These are phyloP conservation scores for Eretmochelys imbricata DNA, from an alignment of 2,113 vertebrate species.

Conservation along the genomic window DNA sequence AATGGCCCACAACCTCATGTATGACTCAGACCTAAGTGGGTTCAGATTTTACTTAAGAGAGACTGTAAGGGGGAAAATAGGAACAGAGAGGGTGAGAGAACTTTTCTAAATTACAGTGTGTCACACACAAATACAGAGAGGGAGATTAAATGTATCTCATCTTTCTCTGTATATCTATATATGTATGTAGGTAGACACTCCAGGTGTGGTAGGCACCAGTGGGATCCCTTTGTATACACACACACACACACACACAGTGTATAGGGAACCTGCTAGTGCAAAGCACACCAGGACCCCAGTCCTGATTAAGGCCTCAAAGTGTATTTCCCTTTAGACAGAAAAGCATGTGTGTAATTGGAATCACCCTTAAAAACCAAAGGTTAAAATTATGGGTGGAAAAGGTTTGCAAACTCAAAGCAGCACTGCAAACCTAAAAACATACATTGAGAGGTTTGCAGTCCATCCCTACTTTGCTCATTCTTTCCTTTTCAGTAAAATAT, in stretches of 20 bases:
- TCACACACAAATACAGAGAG: rapidly evolving
- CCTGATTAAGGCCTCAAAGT: neutral
- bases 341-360: neutral
- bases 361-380: neutral
- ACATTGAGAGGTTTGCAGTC: neutral
- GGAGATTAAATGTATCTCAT: neutral
- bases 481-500: neutral
- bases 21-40: rapidly evolving
- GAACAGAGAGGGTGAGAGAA: neutral
- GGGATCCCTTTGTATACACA: neutral
- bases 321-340: neutral
- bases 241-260: neutral
- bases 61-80: neutral
- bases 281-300: neutral
- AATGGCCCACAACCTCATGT: rapidly evolving
- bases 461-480: neutral
- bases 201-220: neutral
- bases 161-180: neutral
- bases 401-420: neutral
- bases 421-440: neutral
- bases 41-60: neutral
- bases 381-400: neutral
- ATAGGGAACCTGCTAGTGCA: neutral
- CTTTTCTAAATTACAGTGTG: neutral
- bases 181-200: neutral